Conservation (phyloP, 2,888 invertebrate genomes). For the Cordylochernes scorpioides region DNA sequence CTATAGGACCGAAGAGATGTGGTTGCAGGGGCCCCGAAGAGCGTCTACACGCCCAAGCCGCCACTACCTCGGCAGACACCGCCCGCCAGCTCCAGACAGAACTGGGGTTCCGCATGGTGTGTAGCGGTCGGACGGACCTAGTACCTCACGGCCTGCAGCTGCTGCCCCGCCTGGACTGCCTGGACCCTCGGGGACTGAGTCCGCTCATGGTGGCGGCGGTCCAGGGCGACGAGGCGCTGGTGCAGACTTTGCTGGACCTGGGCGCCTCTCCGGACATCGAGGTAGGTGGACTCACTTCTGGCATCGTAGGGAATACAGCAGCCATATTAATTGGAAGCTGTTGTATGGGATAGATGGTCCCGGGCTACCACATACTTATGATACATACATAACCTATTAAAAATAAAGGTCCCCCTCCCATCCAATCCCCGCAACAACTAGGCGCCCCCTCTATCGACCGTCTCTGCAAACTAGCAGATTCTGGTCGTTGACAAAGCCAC, state of each 20-base stretch:
- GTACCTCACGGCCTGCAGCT: conserved; percentile 46
- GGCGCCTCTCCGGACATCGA: conserved; percentile 58
- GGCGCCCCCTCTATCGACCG: no score
- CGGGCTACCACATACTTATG: no score
- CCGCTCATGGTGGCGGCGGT: conserved; percentile 57
- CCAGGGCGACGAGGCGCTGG: conserved; percentile 47
- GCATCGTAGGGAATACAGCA: no score
- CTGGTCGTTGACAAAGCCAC: no score
- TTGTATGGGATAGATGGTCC: no score
- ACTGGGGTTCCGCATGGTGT: conserved; percentile 48
- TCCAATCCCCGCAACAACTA: no score
- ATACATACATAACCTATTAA: no score
- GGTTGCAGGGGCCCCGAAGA: conserved; percentile 27
- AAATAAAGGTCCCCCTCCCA: no score
- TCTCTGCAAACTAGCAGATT: no score
- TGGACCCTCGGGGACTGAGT: conserved; percentile 34
- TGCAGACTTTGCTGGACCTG: conserved; percentile 40
- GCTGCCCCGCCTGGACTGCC: conserved; percentile 28
- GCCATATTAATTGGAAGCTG: no score
- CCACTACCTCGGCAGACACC: conserved; percentile 29
- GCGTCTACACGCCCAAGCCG: conserved; percentile 22
- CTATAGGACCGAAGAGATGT: no score
- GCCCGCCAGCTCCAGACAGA: conserved; percentile 38
- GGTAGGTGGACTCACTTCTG: conserved; percentile 3
- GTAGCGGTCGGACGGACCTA: conserved; percentile 49